These are phyloP conservation scores for Drosophila bifasciata DNA, from an alignment of 1,140 invertebrate species.

Conservation along the genomic window DNA sequence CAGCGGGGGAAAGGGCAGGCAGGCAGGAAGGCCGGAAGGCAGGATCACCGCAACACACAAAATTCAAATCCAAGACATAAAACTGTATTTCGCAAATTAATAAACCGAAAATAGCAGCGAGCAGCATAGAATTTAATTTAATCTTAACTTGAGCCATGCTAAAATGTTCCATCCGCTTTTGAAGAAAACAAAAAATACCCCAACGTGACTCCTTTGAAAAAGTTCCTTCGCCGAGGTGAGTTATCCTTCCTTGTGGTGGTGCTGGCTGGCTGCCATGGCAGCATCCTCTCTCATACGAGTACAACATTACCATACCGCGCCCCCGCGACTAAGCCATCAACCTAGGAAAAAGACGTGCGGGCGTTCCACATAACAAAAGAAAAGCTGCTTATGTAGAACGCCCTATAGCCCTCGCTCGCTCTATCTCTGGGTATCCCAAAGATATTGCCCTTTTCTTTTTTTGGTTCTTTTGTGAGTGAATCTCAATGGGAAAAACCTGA, in stretches of 20 bases:
- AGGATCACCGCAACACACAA: not conserved
- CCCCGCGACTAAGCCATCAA: slow-evolving; percentile 13
- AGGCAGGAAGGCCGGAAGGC: no score
- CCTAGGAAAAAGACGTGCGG: slow-evolving; percentile 53
- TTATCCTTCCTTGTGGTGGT: slow-evolving; percentile 33
- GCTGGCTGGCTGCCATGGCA: slow-evolving; percentile 63
- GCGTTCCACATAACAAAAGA: slow-evolving; percentile 64
- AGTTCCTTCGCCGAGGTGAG: slow-evolving; percentile 35
- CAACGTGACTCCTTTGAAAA: slow-evolving; percentile 67
- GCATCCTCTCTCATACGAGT: slow-evolving; percentile 26
- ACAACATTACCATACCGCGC: not conserved
- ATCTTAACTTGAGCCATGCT: slow-evolving; percentile 25
- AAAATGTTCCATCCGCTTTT: slow-evolving; percentile 57
- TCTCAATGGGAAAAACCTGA: slow-evolving; percentile 37
- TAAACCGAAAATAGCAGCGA: slow-evolving; percentile 42
- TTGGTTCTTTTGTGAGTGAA: slow-evolving; percentile 8
- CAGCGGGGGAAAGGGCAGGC: not conserved
- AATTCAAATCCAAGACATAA: slow-evolving; percentile 5
- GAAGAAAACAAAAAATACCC: slow-evolving; percentile 1
- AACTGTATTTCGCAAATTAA: slow-evolving; percentile 45
- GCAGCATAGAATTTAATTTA: slow-evolving; percentile 57
- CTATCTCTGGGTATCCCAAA: slow-evolving; percentile 18
- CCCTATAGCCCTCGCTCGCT: slow-evolving; percentile 25
- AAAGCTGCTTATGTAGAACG: slow-evolving; percentile 70
- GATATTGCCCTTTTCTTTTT: slow-evolving; percentile 52